Evolutionary conservation across 2,888 invertebrate genomes (phyloP).

Genomic region (Andrena praecox): DNA sequence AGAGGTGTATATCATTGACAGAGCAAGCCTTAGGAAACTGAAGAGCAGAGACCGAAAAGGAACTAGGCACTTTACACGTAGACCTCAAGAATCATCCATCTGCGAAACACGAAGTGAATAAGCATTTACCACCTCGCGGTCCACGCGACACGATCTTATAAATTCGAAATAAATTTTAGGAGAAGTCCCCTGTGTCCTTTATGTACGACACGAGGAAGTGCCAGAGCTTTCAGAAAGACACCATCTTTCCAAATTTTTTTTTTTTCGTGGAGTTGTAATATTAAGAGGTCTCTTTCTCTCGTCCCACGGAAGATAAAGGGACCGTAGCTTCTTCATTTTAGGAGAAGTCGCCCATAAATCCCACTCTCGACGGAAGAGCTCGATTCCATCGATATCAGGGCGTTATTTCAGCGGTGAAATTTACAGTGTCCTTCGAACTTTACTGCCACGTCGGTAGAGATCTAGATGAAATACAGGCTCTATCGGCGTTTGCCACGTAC

Average conservation of each 20-base stretch:
- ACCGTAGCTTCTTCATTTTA: conserved; percentile 4
- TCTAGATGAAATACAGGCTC: conserved; percentile 30
- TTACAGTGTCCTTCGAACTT: conserved; percentile 36
- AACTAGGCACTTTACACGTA: too few relatives aligned
- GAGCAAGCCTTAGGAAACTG: too few relatives aligned
- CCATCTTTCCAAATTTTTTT: background rate
- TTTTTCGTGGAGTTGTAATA: background rate
- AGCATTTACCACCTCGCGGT: too few relatives aligned
- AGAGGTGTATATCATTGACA: too few relatives aligned
- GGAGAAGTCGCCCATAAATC: conserved; percentile 8
- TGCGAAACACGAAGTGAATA: too few relatives aligned
- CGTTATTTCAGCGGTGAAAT: conserved; percentile 23
- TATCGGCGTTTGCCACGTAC: conserved; percentile 5
- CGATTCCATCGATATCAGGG: conserved; percentile 5
- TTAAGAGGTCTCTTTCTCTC: background rate
- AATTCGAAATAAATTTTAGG: too few relatives aligned
- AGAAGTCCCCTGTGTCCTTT: background rate
- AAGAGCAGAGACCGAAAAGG: too few relatives aligned
- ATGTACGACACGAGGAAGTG: background rate
- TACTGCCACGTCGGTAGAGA: conserved; percentile 8
- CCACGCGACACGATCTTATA: too few relatives aligned
- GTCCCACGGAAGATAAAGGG: background rate
- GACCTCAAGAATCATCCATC: too few relatives aligned
- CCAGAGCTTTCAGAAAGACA: background rate
- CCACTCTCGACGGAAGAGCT: background rate